Base-by-base conservation (phyloP, 1,140 invertebrate genomes). In the Colletes latitarsis region DNA sequence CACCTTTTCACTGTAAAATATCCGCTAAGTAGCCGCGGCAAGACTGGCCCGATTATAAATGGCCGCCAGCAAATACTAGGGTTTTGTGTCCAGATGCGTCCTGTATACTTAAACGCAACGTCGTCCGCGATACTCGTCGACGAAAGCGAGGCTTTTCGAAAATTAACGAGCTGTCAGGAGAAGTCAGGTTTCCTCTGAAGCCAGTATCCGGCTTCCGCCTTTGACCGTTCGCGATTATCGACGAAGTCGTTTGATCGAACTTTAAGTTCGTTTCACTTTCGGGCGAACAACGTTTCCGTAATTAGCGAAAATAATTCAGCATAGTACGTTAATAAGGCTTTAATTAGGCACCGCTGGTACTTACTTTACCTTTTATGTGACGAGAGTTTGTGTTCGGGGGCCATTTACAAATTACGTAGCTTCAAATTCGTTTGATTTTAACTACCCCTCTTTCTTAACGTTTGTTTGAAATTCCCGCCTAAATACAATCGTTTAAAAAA, bases 51-150 rank as follows among this genome's bases (percentile, higher is more conserved):
- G 62, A 84, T 91, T 91, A 91, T 90, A 91, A 91, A 91, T 91
- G 86, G 89, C 76, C 88, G 74, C 82, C 81, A 74, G 86, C 86
- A 86, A 89, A 87, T 89, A 86, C 79, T 71, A 73, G 64, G 68
- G 85, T 88, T 89, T 89, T 90, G 82, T 89, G 78, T 84, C 82
- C 90, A 91, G 89, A 91, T 91, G 90, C 70, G 88, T 83, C 89
- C 88, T 85, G 89, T 90, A 88, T 89, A 86, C 83, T 82, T 79
- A 83, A 30, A 87, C 81, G 77, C 60, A 49, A 63, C 21, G 41
- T 60, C 19, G 19, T 49, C 57, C 69, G 74, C 30, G 73, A 62
- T 71, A 21, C 81, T 66, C 60, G 19, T 43, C 78, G 60, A 66
- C 69, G 79, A 82, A 82, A 82, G 46, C 39, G 74, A 69, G 75